phyloP scores from a whole-genome alignment of 2,113 vertebrate species.

The Oreocharis arfaki region DNA sequence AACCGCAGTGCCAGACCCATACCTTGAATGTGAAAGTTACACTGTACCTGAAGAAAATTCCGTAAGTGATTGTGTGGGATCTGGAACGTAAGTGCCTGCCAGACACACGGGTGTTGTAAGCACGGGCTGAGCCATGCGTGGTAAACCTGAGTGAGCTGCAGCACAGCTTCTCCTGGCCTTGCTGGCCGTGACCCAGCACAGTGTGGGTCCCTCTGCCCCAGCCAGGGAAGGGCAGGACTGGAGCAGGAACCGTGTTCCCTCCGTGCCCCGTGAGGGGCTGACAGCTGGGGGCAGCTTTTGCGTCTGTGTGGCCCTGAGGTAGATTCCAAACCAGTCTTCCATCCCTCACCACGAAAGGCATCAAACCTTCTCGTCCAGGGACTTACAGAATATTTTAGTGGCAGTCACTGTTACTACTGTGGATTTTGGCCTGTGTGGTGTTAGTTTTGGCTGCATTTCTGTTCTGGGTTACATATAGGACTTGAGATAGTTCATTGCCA shows the following conservation, averaged over 20 bases:
- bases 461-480: neutral
- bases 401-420: slow-evolving; percentile 5
- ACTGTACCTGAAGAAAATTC: neutral
- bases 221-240: neutral
- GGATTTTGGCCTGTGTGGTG: neutral
- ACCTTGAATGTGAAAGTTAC: neutral
- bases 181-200: neutral
- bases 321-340: neutral
- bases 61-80: neutral
- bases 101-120: neutral
- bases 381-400: slow-evolving; percentile 4
- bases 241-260: neutral
- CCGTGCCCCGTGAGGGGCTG: accelerated
- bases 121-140: neutral
- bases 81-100: neutral
- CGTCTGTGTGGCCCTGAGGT: neutral
- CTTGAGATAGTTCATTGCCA: neutral
- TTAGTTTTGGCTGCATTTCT: slow-evolving; percentile 26
- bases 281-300: slow-evolving; percentile 19
- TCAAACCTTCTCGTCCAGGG: neutral
- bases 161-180: neutral
- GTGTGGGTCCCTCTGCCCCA: neutral
- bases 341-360: neutral
- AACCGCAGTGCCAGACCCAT: neutral
- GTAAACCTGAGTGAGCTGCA: neutral